Percentiles rank a stretch among this genome's conserved stretches.
Conservation (phyloP, 2,113 vertebrate genomes). For the Eleginops maclovinus region DNA sequence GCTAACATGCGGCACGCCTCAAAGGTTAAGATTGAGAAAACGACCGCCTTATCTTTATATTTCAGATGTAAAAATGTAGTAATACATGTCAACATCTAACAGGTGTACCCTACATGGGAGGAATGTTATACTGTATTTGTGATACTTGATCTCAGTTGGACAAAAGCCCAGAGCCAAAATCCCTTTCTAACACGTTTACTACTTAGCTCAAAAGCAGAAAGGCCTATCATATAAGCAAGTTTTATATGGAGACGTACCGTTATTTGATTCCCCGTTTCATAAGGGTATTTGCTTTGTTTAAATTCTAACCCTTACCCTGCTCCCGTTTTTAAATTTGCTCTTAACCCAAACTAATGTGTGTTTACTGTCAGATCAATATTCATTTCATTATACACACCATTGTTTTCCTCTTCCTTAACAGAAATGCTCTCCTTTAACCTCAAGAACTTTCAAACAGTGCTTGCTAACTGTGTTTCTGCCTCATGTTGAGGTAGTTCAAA, state of each 20-base stretch:
- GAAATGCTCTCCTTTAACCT: neutral
- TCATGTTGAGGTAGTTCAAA: neutral
- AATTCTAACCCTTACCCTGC: no score
- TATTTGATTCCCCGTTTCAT: neutral
- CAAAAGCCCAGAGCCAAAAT: neutral
- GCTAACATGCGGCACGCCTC: constrained; percentile 6
- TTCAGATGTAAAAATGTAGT: constrained; percentile 9
- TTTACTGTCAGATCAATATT: neutral
- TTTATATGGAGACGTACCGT: neutral
- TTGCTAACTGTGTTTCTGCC: neutral
- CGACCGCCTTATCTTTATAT: constrained; percentile 17
- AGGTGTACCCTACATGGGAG: neutral
- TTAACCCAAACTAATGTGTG: neutral
- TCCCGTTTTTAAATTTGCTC: neutral
- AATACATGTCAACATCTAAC: constrained; percentile 6
- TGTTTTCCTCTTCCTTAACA: neutral
- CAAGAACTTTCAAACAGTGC: neutral
- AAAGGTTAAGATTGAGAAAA: constrained; percentile 24
- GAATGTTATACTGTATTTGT: neutral
- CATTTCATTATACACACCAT: neutral
- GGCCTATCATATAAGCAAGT: neutral
- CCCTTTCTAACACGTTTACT: neutral
- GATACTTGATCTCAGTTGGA: neutral
- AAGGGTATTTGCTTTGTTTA: no score
- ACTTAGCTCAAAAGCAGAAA: neutral